A percentile compares a stretch with the other conserved stretches of the same genome.
Evolutionary conservation across 2,797 vertebrate genomes (phyloP).

Genomic region (Loriculus beryllinus): DNA sequence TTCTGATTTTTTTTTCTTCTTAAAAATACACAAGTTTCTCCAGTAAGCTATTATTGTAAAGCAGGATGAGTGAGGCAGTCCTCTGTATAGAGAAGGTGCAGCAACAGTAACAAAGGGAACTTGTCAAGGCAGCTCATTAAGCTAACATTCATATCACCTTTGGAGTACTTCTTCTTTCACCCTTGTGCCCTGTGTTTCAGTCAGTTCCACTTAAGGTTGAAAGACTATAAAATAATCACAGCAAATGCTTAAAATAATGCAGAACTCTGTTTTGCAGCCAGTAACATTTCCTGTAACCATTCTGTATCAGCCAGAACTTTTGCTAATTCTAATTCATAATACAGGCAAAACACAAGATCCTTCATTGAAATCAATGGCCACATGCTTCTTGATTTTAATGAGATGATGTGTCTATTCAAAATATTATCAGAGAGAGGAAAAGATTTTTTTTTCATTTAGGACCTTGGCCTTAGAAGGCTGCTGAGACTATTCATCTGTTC

Average conservation of each 20-base stretch:
- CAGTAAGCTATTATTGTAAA: neutral
- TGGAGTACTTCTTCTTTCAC: neutral
- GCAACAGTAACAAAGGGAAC: neutral
- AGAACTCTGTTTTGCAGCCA: neutral
- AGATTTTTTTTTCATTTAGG: neutral
- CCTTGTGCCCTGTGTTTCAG: neutral
- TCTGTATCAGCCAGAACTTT: neutral
- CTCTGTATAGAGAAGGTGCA: neutral
- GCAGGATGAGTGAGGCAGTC: neutral
- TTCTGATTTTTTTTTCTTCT: neutral
- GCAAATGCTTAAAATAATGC: neutral
- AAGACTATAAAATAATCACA: neutral
- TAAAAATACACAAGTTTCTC: neutral
- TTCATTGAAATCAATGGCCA: neutral
- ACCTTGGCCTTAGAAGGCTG: neutral
- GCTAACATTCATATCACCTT: neutral
- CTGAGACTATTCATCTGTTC: neutral
- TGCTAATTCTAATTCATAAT: neutral
- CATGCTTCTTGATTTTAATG: neutral
- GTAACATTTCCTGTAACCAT: neutral
- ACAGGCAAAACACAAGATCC: neutral
- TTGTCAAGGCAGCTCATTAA: neutral
- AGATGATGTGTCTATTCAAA: neutral
- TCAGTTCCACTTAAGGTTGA: neutral
- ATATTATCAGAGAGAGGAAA: neutral